Conservation (phyloP, 2,888 invertebrate genomes). For the Cyclophora albipunctata region DNA sequence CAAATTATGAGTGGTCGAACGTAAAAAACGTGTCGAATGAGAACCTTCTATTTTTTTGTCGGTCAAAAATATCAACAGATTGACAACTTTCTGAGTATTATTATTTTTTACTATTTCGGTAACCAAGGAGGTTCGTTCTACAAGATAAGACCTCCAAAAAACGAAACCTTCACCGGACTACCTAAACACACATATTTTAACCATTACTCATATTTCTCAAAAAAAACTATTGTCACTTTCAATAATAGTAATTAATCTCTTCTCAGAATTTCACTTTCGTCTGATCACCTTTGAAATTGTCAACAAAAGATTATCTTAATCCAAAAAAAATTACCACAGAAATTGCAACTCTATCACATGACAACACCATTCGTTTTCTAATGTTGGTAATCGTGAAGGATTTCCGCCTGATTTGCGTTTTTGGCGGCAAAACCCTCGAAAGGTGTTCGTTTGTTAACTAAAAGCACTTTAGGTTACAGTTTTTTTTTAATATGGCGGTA, state of each 20-base stretch:
- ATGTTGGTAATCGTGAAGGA: conserved; percentile 23
- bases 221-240: conserved; percentile 41
- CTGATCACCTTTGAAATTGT: conserved; percentile 48
- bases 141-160: too few species aligned
- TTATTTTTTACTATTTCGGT: too few species aligned
- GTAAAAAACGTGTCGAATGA: too few species aligned
- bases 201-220: too few species aligned
- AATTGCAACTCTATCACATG: conserved; percentile 15
- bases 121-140: too few species aligned
- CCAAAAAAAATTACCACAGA: conserved; percentile 22
- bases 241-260: conserved; percentile 27
- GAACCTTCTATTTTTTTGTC: too few species aligned
- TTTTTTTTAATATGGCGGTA: conserved; percentile 32
- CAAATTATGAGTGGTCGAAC: too few species aligned
- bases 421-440: conserved; percentile 45
- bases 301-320: conserved; percentile 70
- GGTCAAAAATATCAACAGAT: too few species aligned
- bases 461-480: conserved; percentile 26
- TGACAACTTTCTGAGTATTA: too few species aligned
- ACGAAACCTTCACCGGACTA: too few species aligned
- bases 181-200: too few species aligned
- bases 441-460: conserved; percentile 69
- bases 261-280: conserved; percentile 46
- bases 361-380: not conserved
- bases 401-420: conserved; percentile 45